These are phyloP conservation scores for Spilarctia lutea DNA, from an alignment of 2,888 invertebrate species.

Conservation along the genomic window DNA sequence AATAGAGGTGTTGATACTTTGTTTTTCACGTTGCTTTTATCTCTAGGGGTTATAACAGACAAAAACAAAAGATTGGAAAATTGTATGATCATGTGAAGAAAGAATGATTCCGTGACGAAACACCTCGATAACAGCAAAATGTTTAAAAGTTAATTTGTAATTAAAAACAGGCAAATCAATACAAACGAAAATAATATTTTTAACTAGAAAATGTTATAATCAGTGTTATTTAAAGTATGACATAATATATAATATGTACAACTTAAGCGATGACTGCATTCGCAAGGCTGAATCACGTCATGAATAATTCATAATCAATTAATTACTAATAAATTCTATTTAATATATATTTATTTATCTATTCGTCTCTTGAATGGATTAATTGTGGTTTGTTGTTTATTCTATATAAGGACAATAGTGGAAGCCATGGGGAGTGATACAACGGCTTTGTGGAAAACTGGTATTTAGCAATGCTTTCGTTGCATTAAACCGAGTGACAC, in stretches of 20 bases:
- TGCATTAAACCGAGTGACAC: too few relatives aligned
- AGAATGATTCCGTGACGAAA: not conserved
- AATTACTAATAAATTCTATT: slow-evolving; percentile 36
- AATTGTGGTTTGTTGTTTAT: slow-evolving; percentile 32
- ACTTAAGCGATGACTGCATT: slow-evolving; percentile 62
- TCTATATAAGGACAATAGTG: not conserved
- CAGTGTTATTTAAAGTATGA: slow-evolving; percentile 55
- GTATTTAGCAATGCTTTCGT: not conserved
- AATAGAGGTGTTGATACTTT: not conserved
- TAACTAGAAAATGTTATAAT: slow-evolving; percentile 12
- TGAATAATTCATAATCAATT: slow-evolving; percentile 58
- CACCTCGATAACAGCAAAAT: not conserved
- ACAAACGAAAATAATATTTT: not conserved
- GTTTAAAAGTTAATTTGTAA: not conserved
- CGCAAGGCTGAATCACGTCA: slow-evolving; percentile 63
- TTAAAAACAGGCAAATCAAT: not conserved
- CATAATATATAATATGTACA: slow-evolving; percentile 50
- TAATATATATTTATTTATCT: slow-evolving; percentile 39
- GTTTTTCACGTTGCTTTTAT: not conserved
- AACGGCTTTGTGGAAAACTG: not conserved
- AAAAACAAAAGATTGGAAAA: not conserved
- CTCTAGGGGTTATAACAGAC: not conserved
- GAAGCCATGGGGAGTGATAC: not conserved
- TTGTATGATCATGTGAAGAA: not conserved
- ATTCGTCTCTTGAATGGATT: slow-evolving; percentile 32